A percentile compares a stretch with the other conserved stretches of the same genome.
Evolutionary conservation across 2,888 invertebrate genomes (phyloP).

Genomic region (Griposia aprilina): DNA sequence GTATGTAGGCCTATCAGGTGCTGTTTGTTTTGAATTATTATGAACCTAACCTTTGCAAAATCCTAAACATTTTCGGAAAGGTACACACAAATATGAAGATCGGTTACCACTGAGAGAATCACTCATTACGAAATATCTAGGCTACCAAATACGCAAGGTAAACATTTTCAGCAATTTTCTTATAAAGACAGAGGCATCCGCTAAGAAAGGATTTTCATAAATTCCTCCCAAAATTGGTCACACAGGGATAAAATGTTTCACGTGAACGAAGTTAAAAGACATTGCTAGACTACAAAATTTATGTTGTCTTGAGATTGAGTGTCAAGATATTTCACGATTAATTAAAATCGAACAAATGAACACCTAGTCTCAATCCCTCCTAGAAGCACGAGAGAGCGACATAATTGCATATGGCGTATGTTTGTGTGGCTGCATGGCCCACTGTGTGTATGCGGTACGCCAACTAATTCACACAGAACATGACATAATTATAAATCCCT

Average conservation of each 20-base stretch:
- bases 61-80: not conserved
- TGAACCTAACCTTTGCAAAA: not conserved
- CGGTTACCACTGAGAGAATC: not conserved
- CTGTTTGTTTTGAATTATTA: constrained; percentile 20
- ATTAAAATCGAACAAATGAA: constrained; percentile 20
- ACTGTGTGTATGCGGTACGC: constrained; percentile 14
- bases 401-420: constrained; percentile 18
- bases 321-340: not conserved
- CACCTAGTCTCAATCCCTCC: not conserved
- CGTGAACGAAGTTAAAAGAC: constrained; percentile 9
- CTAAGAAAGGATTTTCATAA: constrained; percentile 35
- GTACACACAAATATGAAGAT: not conserved
- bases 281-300: not conserved
- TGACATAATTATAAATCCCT: constrained; percentile 1
- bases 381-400: not conserved
- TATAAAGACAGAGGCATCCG: constrained; percentile 13
- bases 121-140: constrained; percentile 2
- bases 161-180: constrained; percentile 27
- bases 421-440: not conserved
- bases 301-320: not conserved
- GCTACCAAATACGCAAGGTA: not conserved
- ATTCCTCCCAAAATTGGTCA: constrained; percentile 28
- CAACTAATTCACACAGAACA: constrained; percentile 30
- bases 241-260: constrained; percentile 11
- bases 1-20: constrained; percentile 1